Base-by-base conservation (phyloP, 2,113 vertebrate genomes). In the Melanerpes aurifrons region DNA sequence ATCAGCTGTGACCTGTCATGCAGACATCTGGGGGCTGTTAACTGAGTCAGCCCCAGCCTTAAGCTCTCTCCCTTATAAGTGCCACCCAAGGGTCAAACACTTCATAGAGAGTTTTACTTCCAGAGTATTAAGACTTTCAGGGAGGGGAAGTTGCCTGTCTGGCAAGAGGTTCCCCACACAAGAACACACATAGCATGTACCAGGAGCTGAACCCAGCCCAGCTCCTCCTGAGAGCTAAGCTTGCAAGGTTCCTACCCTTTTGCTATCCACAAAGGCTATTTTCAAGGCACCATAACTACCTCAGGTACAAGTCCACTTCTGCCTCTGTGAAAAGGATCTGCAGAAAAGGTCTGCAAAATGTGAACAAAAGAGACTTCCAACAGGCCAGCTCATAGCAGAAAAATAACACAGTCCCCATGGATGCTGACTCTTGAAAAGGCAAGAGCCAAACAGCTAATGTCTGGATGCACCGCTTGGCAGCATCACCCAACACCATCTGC, bases 401-500 rank as follows among this genome's bases (percentile, higher is more conserved):
- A 40, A 66, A 89, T 4, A 22, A 31, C 7, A 8, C 28, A 9
- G 11, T 74, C 25, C 3, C 9, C 45, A 28, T 1, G 3, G 25
- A 64, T 12, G 12, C 5, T 4, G 21, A 43, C 19, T 13, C 4
- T 78, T 29, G 57, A 22, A 77, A 57, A 67, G 10, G 8, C n/a
- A 29, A 47, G 7, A 10, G 17, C 25, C n/a, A 54, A 58, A 21
- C 9, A 67, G 16, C 3, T 35, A 68, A 29, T 3, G 7, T 35
- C n/a, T 3, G 29, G 19, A 22, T 16, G 9, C 45, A 12, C 9
- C 21, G 20, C 47, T 15, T 2, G 3, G 12, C 24, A 12, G 29
- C 71, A 54, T 1, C 3, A 3, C 14, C 17, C 58, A 75, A 4
- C 5, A 40, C 13, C 15, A 40, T 47, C 9, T 0, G 2, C 12